Conservation (phyloP, 2,888 invertebrate genomes). For the Tholera decimalis region DNA sequence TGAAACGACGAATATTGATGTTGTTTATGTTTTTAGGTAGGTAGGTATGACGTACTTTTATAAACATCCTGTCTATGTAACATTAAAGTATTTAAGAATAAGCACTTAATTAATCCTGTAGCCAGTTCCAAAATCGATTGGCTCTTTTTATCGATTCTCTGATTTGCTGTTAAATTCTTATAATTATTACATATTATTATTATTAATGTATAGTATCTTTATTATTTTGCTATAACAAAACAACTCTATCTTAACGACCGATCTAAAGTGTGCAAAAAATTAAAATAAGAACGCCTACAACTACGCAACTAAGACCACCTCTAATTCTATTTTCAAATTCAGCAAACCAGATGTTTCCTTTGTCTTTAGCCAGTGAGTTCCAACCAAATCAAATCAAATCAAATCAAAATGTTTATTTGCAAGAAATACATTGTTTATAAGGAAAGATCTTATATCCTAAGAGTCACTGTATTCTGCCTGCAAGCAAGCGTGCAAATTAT, state of each 20-base stretch:
- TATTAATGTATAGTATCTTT: not conserved
- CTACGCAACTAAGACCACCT: constrained; percentile 37
- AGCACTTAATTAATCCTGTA: not conserved
- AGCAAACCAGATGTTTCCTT: constrained; percentile 51
- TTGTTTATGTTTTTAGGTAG: constrained; percentile 6
- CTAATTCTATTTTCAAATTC: constrained; percentile 49
- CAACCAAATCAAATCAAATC: constrained; percentile 37
- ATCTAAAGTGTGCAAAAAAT: not conserved
- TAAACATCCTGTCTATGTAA: no score
- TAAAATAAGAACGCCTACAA: not conserved
- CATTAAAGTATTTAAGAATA: not conserved
- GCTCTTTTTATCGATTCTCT: no score
- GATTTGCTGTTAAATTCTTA: no score
- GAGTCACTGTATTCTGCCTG: no score
- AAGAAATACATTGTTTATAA: no score
- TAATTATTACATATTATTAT: not conserved
- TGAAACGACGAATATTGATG: constrained; percentile 13
- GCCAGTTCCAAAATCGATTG: not conserved
- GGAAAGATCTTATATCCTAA: no score
- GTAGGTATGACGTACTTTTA: not conserved
- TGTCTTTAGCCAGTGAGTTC: constrained; percentile 31
- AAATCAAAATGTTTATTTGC: no score
- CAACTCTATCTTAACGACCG: not conserved
- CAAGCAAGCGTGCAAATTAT: no score
- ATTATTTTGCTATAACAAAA: not conserved